A percentile compares a stretch with the other conserved stretches of the same genome.
These are phyloP conservation scores for Azemiops feae DNA, from an alignment of 2,113 vertebrate species.

Conservation along the genomic window DNA sequence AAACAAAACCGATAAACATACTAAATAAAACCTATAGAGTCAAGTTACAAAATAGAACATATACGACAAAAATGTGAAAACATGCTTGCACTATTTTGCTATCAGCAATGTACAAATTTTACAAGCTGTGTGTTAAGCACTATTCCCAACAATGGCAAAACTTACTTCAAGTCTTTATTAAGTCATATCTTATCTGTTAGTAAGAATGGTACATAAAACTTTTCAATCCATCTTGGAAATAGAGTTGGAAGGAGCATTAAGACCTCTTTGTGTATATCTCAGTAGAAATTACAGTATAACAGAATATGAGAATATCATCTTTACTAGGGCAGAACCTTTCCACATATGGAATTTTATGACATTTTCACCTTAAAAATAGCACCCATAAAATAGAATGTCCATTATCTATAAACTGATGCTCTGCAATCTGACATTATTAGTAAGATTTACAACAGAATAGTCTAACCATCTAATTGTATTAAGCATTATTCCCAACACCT, in stretches of 20 bases:
- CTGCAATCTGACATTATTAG: background rate
- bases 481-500: background rate
- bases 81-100: background rate
- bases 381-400: background rate
- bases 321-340: background rate
- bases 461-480: background rate
- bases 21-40: background rate
- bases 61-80: background rate
- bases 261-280: background rate
- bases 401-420: background rate
- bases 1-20: background rate
- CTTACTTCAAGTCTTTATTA: background rate
- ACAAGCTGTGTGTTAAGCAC: background rate
- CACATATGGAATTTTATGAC: background rate
- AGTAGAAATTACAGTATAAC: background rate
- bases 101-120: background rate
- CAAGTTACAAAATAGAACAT: background rate
- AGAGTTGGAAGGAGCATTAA: background rate
- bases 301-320: background rate
- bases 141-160: background rate
- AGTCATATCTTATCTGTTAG: background rate
- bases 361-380: background rate
- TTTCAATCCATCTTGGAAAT: background rate
- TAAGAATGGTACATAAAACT: background rate
- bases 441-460: background rate